Evolutionary conservation across 2,888 invertebrate genomes (phyloP).

Genomic region (Isoperla grammatica): DNA sequence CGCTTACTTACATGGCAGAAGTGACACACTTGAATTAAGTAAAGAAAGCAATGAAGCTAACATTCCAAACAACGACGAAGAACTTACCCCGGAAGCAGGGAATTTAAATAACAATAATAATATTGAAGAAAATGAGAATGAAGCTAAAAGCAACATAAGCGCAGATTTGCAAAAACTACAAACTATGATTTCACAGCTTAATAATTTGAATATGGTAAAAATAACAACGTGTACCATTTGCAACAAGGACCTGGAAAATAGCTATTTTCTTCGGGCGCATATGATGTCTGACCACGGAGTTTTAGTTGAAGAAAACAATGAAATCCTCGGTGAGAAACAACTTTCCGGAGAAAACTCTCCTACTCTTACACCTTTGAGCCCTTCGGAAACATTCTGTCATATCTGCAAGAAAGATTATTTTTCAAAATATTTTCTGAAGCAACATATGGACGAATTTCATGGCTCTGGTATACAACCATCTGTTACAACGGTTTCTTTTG

Average conservation of each 20-base stretch:
- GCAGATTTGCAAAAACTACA: constrained; percentile 84
- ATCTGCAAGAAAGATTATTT: constrained; percentile 57
- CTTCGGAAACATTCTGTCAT: constrained; percentile 41
- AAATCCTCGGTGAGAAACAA: constrained; percentile 34
- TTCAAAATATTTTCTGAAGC: constrained; percentile 58
- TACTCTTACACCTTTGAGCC: constrained; percentile 34
- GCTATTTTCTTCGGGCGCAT: constrained; percentile 63
- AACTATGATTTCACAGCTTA: constrained; percentile 84
- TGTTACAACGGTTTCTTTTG: neutral
- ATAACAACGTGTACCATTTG: constrained; percentile 60
- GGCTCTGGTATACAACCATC: constrained; percentile 38
- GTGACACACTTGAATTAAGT: neutral
- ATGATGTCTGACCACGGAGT: constrained; percentile 62
- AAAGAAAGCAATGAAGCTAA: neutral
- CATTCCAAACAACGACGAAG: constrained; percentile 22
- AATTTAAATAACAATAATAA: constrained; percentile 17
- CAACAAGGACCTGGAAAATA: constrained; percentile 64
- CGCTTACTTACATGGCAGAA: constrained; percentile 41
- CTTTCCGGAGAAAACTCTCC: constrained; percentile 35
- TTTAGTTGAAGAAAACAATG: constrained; percentile 45
- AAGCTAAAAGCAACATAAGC: constrained; percentile 57
- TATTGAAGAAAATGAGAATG: constrained; percentile 27
- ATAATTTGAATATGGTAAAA: constrained; percentile 64
- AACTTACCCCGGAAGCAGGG: constrained; percentile 21
- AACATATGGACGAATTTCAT: constrained; percentile 64